Conservation (phyloP, 1,140 invertebrate genomes). For the Marisa cornuarietis region DNA sequence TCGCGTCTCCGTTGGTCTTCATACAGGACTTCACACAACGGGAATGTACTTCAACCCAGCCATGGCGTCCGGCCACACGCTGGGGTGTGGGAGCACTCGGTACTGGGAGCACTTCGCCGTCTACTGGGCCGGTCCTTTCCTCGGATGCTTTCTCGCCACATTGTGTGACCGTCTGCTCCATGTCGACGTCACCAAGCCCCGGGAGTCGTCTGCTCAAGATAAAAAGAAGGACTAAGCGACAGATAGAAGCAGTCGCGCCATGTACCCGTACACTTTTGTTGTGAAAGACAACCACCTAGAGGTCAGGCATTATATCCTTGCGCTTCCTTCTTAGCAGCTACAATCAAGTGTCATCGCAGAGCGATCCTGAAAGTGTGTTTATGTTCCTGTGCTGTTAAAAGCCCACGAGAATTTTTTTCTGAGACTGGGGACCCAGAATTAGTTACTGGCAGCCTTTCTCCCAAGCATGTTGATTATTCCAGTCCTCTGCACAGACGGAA, state of each 20-base stretch:
- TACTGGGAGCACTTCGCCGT: conserved; percentile 83
- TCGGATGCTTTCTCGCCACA: conserved; percentile 68
- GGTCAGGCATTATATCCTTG: no score
- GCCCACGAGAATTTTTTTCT: no score
- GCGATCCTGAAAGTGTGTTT: no score
- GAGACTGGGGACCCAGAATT: no score
- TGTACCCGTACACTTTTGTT: not conserved
- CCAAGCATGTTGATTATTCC: no score
- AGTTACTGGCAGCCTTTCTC: no score
- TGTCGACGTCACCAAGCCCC: conserved; percentile 31
- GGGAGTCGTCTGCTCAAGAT: not conserved
- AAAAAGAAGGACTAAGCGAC: no score
- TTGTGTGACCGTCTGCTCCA: conserved; percentile 30
- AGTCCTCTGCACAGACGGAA: no score
- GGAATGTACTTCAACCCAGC: conserved; percentile 94
- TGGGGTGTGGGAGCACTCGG: conserved; percentile 85
- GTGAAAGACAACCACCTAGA: no score
- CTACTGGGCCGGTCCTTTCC: conserved; percentile 85
- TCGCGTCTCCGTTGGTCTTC: not conserved
- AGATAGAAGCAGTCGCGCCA: not conserved
- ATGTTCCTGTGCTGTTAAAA: no score
- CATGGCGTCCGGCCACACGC: conserved; percentile 85
- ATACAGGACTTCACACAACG: conserved; percentile 84
- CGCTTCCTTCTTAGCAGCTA: no score
- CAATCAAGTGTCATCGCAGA: no score